These are phyloP conservation scores for Tachina grossa DNA, from an alignment of 2,888 invertebrate genomes.

Conservation along the genomic window DNA sequence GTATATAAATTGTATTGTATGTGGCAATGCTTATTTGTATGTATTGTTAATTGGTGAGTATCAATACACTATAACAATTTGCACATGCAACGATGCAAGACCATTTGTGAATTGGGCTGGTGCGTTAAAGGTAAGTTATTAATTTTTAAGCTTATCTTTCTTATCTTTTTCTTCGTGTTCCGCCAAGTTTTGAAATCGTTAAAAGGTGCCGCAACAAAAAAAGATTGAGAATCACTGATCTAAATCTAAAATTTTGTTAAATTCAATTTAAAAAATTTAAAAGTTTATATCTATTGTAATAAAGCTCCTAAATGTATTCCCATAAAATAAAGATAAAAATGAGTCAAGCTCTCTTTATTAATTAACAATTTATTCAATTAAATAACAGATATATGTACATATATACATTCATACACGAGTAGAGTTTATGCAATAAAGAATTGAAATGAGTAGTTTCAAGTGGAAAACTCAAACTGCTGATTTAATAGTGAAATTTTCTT, in stretches of 20 bases:
- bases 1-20: too few species aligned
- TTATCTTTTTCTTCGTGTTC: too few species aligned
- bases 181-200: too few species aligned
- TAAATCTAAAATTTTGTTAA: background rate
- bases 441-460: conserved; percentile 3
- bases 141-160: too few species aligned
- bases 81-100: too few species aligned
- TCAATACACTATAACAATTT: too few species aligned
- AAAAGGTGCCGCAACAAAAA: background rate
- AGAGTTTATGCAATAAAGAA: background rate
- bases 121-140: too few species aligned
- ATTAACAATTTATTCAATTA: conserved; percentile 17
- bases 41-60: too few species aligned
- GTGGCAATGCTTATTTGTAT: too few species aligned
- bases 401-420: background rate
- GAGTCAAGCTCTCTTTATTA: conserved; percentile 20
- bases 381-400: background rate
- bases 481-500: conserved; percentile 13
- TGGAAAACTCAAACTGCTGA: background rate
- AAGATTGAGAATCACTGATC: background rate
- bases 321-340: conserved; percentile 11
- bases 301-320: background rate
- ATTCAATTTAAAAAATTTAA: background rate
- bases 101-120: too few species aligned
- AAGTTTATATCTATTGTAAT: background rate